Evolutionary conservation across 2,113 vertebrate genomes (phyloP), one percentile per base, ranked within the genome.

Genomic region (Tetraodon nigroviridis): DNA sequence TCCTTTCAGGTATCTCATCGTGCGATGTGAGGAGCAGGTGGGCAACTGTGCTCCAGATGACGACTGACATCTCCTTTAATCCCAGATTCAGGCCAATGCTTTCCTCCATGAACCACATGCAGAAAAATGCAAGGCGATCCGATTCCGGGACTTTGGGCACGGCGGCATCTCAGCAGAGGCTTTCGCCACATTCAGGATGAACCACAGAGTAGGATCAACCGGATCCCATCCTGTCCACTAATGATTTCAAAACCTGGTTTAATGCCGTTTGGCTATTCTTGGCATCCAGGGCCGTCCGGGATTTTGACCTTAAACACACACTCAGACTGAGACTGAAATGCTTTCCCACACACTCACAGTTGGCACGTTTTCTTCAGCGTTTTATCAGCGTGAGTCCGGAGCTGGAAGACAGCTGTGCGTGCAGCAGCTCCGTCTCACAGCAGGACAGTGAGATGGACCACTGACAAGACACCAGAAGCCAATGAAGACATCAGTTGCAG

Each of bases 51-150:
- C 61, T 58, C 50, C 45, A 19, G 60, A 77, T 50, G 82, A 51
- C 85, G 86, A 87, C 54, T 82, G 88, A 90, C 58, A 62, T 75
- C 62, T 32, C 52, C 75, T 89, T 89, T 89, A 69, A 90, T 87
- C 85, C 83, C 52, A 32, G 69, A 67, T 50, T 76, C 79, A 78
- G 73, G 65, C 55, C 60, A 62, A 66, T 58, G 67, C 62, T 61
- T 21, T 58, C 63, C 57, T 75, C 73, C 51, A 24, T 73, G 62
- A 49, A 54, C 62, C 51, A 17, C n/a, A 15, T 22, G 45, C 58
- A 63, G 20, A 62, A 40, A 66, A 58, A 27, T n/a, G 47, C 58
- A 60, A 58, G 63, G 51, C 8, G 29, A 7, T 32, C 29, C 29
- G 8, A 1, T 32, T 32, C 29, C 65, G 67, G 20, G 47, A 61